Evolutionary conservation across 2,888 invertebrate species (phyloP), one percentile per base, ranked within the genome.

Genomic region (Suillia variegata): DNA sequence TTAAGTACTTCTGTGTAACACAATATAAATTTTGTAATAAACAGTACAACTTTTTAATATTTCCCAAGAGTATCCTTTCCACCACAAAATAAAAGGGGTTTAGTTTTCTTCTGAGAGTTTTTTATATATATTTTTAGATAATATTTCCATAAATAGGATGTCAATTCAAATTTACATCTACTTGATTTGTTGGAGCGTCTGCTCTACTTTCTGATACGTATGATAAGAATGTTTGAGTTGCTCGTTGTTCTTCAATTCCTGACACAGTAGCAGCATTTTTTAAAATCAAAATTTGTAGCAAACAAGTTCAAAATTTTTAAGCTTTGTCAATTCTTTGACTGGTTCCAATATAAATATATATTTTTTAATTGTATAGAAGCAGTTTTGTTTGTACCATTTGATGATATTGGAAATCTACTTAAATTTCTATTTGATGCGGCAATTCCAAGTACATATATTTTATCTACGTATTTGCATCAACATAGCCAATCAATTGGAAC

Each of bases 351-450:
- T n/a, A n/a, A n/a, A n/a, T n/a, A n/a, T n/a, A 38, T 55, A 54
- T 54, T 47, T 3, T 51, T 22, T 20, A 52, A 13, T 53, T 21
- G 15, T 48, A 8, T 31, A 12, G 6, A 31, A 6, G 15, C 10
- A 49, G n/a, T n/a, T n/a, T n/a, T n/a, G n/a, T 56, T 58, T 57
- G 50, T 42, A 38, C 54, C 31, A 34, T 62, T 73, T 66, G 62
- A 78, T 78, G 76, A 75, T 77, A 69, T 74, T 73, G 58, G 76
- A 78, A 62, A 69, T 78, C 13, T 71, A 67, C 63, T 62, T 77
- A 62, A 76, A 76, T 67, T 75, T 77, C 24, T 74, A 73, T 65
- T 67, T 78, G 61, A 73, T 76, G 73, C 71, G 78, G 61, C 69
- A 69, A 50, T 59, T 67, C 54, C 67, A 71, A 66, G 70, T 75